Conservation (phyloP, 2,888 invertebrate genomes). For the Aspidiotus rigidus region DNA sequence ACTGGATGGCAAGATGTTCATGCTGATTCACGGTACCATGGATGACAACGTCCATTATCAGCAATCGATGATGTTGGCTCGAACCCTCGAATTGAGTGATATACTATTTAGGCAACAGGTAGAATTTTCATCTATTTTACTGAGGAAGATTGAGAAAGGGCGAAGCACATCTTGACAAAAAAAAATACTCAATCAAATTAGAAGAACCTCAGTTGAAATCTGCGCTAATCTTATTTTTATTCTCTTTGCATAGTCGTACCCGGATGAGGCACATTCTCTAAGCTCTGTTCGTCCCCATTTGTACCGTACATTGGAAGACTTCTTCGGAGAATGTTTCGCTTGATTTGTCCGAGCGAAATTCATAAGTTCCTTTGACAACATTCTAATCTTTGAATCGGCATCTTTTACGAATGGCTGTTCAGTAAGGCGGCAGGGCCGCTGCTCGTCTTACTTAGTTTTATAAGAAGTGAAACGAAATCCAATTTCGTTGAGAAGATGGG, state of each 20-base stretch:
- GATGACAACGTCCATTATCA: constrained; percentile 97
- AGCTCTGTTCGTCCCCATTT: constrained; percentile 73
- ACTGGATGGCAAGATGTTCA: constrained; percentile 65
- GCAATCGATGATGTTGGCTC: constrained; percentile 84
- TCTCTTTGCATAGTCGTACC: constrained; percentile 64
- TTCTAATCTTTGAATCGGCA: background rate
- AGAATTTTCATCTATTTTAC: constrained; percentile 39
- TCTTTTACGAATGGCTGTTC: background rate
- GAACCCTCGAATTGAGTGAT: constrained; percentile 71
- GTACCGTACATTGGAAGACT: constrained; percentile 79
- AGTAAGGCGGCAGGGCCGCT: background rate
- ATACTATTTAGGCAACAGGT: constrained; percentile 90
- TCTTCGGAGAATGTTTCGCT: constrained; percentile 56
- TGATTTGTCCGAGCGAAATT: background rate
- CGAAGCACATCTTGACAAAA: background rate
- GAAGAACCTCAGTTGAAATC: too few species aligned
- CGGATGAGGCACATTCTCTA: constrained; percentile 87
- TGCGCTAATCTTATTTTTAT: background rate
- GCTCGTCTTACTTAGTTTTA: too few species aligned
- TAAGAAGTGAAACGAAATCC: too few species aligned
- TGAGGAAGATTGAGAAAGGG: background rate
- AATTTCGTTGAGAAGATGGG: too few species aligned
- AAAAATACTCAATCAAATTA: too few species aligned
- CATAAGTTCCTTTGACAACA: constrained; percentile 18
- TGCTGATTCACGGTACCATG: constrained; percentile 87